These are phyloP conservation scores for Peromyscus californicus DNA, from an alignment of 2,113 vertebrate genomes.

Conservation along the genomic window DNA sequence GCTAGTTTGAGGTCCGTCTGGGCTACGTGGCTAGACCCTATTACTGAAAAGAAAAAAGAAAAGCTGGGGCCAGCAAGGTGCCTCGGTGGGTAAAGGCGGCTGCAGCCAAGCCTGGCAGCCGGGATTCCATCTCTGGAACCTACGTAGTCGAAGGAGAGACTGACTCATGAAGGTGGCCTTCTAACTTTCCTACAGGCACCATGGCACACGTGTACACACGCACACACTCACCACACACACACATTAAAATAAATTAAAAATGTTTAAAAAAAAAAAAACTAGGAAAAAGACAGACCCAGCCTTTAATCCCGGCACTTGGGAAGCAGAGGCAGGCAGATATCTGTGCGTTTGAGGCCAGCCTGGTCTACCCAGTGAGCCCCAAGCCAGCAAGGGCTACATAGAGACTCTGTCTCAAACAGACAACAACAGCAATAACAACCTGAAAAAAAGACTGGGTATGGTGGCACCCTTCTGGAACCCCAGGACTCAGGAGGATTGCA, in stretches of 20 bases:
- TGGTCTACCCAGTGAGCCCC: not conserved
- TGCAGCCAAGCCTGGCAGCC: not conserved
- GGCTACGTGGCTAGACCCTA: not conserved
- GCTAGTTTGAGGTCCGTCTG: too few relatives aligned
- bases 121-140: not conserved
- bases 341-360: not conserved
- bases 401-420: not conserved
- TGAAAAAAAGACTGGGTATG: not conserved
- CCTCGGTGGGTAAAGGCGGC: not conserved
- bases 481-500: not conserved
- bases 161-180: too few relatives aligned
- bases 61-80: too few relatives aligned
- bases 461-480: not conserved
- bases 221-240: too few relatives aligned
- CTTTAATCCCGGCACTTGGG: not conserved
- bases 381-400: not conserved
- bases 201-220: too few relatives aligned
- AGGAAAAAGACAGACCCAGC: not conserved
- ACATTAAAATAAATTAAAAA: not conserved
- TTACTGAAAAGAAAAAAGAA: not conserved
- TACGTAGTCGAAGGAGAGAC: not conserved
- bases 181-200: not conserved
- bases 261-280: not conserved
- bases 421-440: not conserved
- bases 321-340: not conserved